Conservation (phyloP, 2,113 vertebrate genomes). For the Xenus cinereus region DNA sequence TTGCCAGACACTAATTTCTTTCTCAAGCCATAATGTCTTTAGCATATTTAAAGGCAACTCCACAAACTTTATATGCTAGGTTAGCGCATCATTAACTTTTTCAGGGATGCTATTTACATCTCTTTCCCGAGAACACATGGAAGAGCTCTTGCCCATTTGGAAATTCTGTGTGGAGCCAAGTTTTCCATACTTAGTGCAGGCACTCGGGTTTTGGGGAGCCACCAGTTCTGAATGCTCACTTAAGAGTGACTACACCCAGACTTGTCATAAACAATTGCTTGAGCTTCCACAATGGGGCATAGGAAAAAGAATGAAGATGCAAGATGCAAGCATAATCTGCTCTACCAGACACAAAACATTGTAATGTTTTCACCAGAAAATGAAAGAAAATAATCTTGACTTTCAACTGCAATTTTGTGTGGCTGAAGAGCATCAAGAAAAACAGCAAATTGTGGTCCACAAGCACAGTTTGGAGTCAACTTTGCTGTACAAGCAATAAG, state of each 20-base stretch:
- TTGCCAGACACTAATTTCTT: constrained; percentile 39
- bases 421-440: not conserved
- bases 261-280: not conserved
- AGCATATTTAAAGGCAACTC: constrained; percentile 45
- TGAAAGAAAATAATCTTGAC: not conserved
- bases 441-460: not conserved
- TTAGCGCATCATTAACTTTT: constrained; percentile 44
- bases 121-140: constrained; percentile 16
- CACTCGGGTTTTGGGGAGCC: not conserved
- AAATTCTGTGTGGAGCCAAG: not conserved
- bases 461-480: not conserved
- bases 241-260: not conserved
- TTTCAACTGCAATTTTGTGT: not conserved
- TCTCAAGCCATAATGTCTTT: constrained; percentile 25
- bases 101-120: constrained; percentile 39
- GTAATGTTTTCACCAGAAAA: rapidly evolving
- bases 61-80: constrained; percentile 16
- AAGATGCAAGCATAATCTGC: not conserved
- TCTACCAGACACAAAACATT: not conserved
- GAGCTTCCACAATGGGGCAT: not conserved
- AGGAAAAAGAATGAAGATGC: not conserved
- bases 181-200: not conserved
- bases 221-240: not conserved
- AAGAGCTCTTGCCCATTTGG: constrained; percentile 25
- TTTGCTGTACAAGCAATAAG: not conserved